Evolutionary conservation across 23 tunicate genomes (phyloP), one percentile per base, ranked within the genome.

Genomic region (Botrylloides violaceus): DNA sequence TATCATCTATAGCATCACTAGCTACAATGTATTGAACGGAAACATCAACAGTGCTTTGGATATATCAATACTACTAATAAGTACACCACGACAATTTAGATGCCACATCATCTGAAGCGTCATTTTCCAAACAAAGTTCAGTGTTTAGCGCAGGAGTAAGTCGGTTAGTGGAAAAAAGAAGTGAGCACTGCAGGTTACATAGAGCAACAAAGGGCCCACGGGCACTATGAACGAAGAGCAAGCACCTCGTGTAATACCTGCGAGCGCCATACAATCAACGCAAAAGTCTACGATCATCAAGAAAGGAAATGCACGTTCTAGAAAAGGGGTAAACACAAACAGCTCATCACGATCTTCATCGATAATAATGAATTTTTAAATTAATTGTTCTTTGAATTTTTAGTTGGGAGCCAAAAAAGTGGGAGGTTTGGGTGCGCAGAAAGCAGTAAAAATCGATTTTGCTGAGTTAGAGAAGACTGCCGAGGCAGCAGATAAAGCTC

Each of bases 361-460:
- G 33, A 64, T 7, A 15, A 0, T 22, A 7, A 0, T 29, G 5
- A 64, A 22, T 7, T 64, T 27, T 73, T n/a, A 36, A 28, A 29
- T 47, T 43, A 0, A 39, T 25, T 32, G 6, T 55, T 1, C n/a
- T 59, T 37, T 78, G 33, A 32, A 26, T 7, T 57, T 48, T 63
- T 68, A 87, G 95, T 77, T 87, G 34, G 95, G 95, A 47, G 86
- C 86, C n/a, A 87, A 80, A 49, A 87, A 87, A 58, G 58, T 72
- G 4, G 88, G 88, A 27, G 92, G 92, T 6, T 75, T 87, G 3
- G 95, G 95, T 19, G 86, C 76, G 24, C 83, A 87, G 66, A 80
- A 80, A 64, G 95, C 80, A 27, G 63, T 79, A 12, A 87, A 87
- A 71, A 79, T 64, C 37, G 95, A 87, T 57, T 87, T 87, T 80